phyloP scores from a whole-genome alignment of 2,888 invertebrate genomes.

The Omphaloscelis lunosa region DNA sequence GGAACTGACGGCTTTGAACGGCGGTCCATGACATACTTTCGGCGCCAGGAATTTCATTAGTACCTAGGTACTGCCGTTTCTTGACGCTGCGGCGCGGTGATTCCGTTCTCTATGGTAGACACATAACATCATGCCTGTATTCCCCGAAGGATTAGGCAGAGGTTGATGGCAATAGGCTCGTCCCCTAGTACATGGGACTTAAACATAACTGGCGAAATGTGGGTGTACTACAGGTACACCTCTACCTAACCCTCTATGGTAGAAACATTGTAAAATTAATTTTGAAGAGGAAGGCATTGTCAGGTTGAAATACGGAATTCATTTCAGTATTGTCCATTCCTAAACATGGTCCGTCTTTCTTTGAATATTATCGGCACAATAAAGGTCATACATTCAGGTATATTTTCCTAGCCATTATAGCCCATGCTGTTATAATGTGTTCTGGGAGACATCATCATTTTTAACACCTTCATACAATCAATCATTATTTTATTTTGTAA shows the following conservation, averaged over 20 bases:
- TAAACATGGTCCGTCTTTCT: neutral
- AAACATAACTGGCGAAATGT: too few relatives aligned
- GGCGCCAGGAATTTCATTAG: too few relatives aligned
- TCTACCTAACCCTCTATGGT: too few relatives aligned
- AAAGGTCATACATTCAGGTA: neutral
- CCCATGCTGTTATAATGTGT: neutral
- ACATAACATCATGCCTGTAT: too few relatives aligned
- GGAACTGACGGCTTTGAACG: too few relatives aligned
- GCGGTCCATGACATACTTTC: neutral
- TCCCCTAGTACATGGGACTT: too few relatives aligned
- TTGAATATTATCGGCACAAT: neutral
- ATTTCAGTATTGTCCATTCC: neutral
- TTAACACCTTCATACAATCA: neutral
- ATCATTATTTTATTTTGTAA: neutral
- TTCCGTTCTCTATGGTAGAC: too few relatives aligned
- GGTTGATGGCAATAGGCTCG: too few relatives aligned
- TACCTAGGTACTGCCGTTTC: too few relatives aligned
- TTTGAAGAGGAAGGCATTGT: conserved; percentile 4
- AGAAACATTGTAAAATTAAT: neutral
- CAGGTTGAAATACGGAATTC: neutral
- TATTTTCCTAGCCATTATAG: neutral
- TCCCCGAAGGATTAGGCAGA: too few relatives aligned
- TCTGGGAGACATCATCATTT: neutral
- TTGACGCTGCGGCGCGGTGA: too few relatives aligned
- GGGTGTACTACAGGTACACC: too few relatives aligned